Evolutionary conservation across 1,140 invertebrate species (phyloP).

Genomic region (Latrodectus geometricus): DNA sequence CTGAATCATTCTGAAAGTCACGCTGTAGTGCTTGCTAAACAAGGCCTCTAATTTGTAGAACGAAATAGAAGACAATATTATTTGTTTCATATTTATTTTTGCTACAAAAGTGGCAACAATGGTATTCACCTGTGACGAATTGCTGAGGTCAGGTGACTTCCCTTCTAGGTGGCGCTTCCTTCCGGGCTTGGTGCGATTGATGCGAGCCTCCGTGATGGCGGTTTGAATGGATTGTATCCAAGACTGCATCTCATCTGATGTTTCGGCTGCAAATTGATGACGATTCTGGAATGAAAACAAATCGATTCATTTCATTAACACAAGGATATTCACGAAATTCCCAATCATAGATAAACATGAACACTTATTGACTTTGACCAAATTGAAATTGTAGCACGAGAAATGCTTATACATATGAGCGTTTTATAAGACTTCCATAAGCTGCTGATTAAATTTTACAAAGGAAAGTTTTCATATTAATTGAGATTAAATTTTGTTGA

Average conservation of each 20-base stretch:
- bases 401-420: too few species aligned
- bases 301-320: not conserved
- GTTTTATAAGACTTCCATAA: too few species aligned
- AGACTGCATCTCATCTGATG: slow-evolving; percentile 70
- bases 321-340: too few species aligned
- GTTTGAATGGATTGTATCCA: slow-evolving; percentile 71
- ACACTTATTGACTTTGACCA: too few species aligned
- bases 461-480: too few species aligned
- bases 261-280: slow-evolving; percentile 71
- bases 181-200: slow-evolving; percentile 52
- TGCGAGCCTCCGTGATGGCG: slow-evolving; percentile 62
- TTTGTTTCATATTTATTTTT: not conserved
- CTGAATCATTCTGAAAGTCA: not conserved
- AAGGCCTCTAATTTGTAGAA: not conserved
- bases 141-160: slow-evolving; percentile 51
- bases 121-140: slow-evolving; percentile 47
- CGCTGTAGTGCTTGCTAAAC: not conserved
- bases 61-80: not conserved
- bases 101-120: not conserved
- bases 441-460: too few species aligned
- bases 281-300: slow-evolving; percentile 61
- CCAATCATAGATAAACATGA: too few species aligned
- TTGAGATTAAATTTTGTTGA: too few species aligned
- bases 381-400: too few species aligned
- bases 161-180: slow-evolving; percentile 42